Evolutionary conservation across 2,888 invertebrate genomes (phyloP), one percentile per base, ranked within the genome.

Genomic region (Selenia dentaria): DNA sequence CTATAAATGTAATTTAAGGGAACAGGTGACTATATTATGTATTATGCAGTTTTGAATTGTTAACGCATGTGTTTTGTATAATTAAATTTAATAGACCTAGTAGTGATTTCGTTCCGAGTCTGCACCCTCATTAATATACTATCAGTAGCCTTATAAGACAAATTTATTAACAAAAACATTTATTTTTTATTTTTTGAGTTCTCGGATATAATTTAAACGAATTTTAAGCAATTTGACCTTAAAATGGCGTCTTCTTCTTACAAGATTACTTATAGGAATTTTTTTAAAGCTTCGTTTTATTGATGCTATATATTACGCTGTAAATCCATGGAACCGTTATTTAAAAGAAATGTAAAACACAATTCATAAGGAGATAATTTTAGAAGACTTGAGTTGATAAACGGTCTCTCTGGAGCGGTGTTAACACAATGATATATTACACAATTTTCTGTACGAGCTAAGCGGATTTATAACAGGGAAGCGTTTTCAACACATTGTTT

Each of bases 381-480:
- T 80, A 80, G 71, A 77, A 70, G 74, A 74, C 77, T 80, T 64
- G 62, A 71, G 76, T 79, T 84, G 83, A 84, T 83, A 82, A 83
- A 85, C 80, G 82, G 70, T 69, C 72, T 64, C 75, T 70, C 74
- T 74, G 69, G 69, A 66, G 63, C 67, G 77, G 75, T 75, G 84
- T 77, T 83, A 84, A 84, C 79, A 67, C 74, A 66, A 70, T 84
- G 85, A 86, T 81, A 80, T 83, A 82, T 79, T 79, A 75, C 76
- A 83, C 83, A 85, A 85, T 86, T 83, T 86, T 85, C 83, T 83
- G 84, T 79, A 78, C 80, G 79, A 75, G 80, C 74, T 63, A 72
- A 80, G 76, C 72, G 80, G 78, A 84, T 85, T 82, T 84, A 78
- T 74, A 70, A 18, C 32, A 22, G 22, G 55, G 52, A 20, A 68